These are phyloP conservation scores for Notolabrus celidotus DNA, from an alignment of 2,797 vertebrate species.

Conservation along the genomic window DNA sequence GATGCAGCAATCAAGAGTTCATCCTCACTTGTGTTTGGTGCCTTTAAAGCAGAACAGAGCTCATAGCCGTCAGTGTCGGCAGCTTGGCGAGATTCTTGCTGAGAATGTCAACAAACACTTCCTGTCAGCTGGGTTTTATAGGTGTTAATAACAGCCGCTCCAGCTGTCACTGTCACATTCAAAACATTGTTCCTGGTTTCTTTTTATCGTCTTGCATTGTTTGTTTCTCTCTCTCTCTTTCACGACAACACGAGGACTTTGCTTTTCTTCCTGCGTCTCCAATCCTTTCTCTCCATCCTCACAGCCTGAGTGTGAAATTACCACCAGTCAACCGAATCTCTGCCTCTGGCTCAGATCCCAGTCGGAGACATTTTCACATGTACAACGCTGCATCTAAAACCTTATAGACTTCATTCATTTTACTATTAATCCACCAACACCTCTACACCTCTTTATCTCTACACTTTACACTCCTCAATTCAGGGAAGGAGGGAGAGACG, in stretches of 20 bases:
- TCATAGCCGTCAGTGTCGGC: constrained; percentile 10
- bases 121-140: constrained; percentile 14
- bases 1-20: background rate
- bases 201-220: constrained; percentile 38
- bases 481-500: background rate
- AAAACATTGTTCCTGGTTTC: background rate
- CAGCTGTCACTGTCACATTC: constrained; percentile 7
- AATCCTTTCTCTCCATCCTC: constrained; percentile 31
- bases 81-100: constrained; percentile 4
- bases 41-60: constrained; percentile 21
- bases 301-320: constrained; percentile 50
- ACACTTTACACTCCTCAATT: constrained; percentile 1
- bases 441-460: background rate
- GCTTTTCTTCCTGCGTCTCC: constrained; percentile 19
- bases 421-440: background rate
- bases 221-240: constrained; percentile 22
- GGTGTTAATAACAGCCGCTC: constrained; percentile 17
- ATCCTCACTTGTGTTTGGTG: too few relatives aligned
- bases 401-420: background rate
- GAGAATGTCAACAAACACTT: constrained; percentile 36
- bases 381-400: background rate
- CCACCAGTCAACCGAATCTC: constrained; percentile 40
- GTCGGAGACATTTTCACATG: constrained; percentile 14
- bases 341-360: background rate
- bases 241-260: constrained; percentile 22